These are phyloP conservation scores for Bujurquina vittata DNA, from an alignment of 2,113 vertebrate genomes.

Conservation along the genomic window DNA sequence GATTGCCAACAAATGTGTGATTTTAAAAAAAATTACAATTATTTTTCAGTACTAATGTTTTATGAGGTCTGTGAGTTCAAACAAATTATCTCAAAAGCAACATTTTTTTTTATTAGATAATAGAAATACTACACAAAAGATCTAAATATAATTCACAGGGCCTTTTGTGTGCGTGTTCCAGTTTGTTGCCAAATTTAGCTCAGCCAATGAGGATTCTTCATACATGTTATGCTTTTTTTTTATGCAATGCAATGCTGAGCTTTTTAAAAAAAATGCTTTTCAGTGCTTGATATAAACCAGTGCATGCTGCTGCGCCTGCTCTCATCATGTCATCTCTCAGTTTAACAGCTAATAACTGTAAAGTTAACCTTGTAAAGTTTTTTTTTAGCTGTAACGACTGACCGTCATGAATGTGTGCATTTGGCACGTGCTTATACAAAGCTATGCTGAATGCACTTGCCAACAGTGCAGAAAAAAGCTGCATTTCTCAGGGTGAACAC, in stretches of 20 bases:
- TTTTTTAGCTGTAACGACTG: not conserved
- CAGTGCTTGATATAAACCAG: slow-evolving; percentile 1
- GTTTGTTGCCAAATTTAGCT: not conserved
- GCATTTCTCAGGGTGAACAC: slow-evolving; percentile 53
- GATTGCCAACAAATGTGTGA: slow-evolving; percentile 19
- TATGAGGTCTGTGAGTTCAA: not conserved
- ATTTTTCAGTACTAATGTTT: not conserved
- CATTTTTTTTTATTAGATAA: not conserved
- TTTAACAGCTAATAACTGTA: not conserved
- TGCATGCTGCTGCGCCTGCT: not conserved
- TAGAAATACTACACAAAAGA: not conserved
- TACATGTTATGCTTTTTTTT: not conserved
- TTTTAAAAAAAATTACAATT: not conserved
- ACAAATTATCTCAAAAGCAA: not conserved
- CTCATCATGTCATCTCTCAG: slow-evolving; percentile 1
- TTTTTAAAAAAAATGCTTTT: slow-evolving; percentile 9
- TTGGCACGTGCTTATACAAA: not conserved
- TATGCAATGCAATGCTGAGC: not conserved
- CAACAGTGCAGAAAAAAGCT: slow-evolving; percentile 2
- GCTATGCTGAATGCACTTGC: not conserved
- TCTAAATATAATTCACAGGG: not conserved
- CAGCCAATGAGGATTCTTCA: not conserved
- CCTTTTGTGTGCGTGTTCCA: not conserved
- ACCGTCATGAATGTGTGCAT: not conserved
- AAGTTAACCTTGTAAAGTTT: not conserved